Base-by-base conservation (phyloP, 2,888 invertebrate genomes). In the Oscheius sp. region DNA sequence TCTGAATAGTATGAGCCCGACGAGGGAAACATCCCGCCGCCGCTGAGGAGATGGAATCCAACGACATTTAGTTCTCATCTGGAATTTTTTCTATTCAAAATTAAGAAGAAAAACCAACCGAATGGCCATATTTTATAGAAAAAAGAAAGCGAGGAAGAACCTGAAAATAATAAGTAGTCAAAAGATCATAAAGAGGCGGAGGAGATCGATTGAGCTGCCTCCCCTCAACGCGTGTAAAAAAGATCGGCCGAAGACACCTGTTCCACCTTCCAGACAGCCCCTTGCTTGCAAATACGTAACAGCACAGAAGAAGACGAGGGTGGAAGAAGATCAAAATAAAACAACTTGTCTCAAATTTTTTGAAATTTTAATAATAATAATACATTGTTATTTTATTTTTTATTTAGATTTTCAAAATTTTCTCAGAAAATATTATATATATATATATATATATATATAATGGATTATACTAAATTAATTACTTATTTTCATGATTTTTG, bases 1-100 rank as follows among this genome's bases (percentile, higher is more conserved):
- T 67, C n/a, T 74, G 74, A 54, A 83, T 81, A 14, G 82, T 80
- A 33, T 82, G 74, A 5, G 82, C 78, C 14, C 82, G 80, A 68
- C 78, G 65, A 68, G 82, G 84, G 59, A 82, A 82, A 38, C 74
- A 72, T 50, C 74, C 75, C 38, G 70, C 71, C n/a, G 72, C 74
- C 41, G 71, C 72, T 57, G 75, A 70, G 28, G 73, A 74, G 50
- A 79, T 66, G 30, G 81, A 82, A 59, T 82, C 82, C 67, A 81
- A 75, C 63, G 80, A 80, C 81, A 81, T 81, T 54, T 54, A n/a
- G n/a, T n/a, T n/a, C n/a, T n/a, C n/a, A n/a, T n/a, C n/a, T n/a
- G n/a, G n/a, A n/a, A n/a, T n/a, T 32, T 54, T 36, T 33, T 54
- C 33, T 54, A 41, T 3, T 14, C 41, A 17, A 20, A 12, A 20